phyloP scores from a whole-genome alignment of 2,888 invertebrate species.

The Osedax fenrisi region DNA sequence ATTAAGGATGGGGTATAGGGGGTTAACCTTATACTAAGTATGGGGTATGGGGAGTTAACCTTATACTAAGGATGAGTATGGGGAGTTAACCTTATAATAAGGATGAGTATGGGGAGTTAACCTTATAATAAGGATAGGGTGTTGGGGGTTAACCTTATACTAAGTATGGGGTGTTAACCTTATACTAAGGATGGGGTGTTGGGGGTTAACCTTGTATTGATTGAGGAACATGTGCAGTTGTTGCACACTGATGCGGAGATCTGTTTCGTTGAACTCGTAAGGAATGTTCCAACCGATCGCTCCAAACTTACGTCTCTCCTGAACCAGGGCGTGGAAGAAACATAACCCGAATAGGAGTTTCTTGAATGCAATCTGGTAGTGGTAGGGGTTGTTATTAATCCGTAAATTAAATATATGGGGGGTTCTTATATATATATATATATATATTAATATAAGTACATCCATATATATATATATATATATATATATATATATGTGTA shows the following conservation, averaged over 20 bases:
- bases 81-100: no score
- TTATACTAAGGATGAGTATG: no score
- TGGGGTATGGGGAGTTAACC: background rate
- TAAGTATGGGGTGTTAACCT: background rate
- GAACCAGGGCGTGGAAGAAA: conserved; percentile 53
- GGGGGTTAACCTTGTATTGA: conserved; percentile 52
- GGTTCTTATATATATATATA: background rate
- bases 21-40: background rate
- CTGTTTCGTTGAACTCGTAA: conserved; percentile 54
- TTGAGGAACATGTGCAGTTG: conserved; percentile 53
- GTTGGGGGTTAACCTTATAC: conserved; percentile 36
- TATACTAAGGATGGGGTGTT: no score
- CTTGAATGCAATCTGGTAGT: conserved; percentile 48
- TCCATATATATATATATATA: background rate
- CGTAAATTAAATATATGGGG: background rate
- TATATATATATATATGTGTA: background rate
- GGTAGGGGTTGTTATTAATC: background rate
- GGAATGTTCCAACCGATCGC: conserved; percentile 54
- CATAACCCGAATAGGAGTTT: conserved; percentile 52
- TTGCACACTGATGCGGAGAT: conserved; percentile 51
- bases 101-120: conserved; percentile 52
- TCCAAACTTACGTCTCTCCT: conserved; percentile 53
- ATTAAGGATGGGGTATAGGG: conserved; percentile 49
- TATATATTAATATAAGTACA: background rate
- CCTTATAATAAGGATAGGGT: no score